Evolutionary conservation across 2,113 vertebrate genomes (phyloP).

Genomic region (Oxyura jamaicensis): DNA sequence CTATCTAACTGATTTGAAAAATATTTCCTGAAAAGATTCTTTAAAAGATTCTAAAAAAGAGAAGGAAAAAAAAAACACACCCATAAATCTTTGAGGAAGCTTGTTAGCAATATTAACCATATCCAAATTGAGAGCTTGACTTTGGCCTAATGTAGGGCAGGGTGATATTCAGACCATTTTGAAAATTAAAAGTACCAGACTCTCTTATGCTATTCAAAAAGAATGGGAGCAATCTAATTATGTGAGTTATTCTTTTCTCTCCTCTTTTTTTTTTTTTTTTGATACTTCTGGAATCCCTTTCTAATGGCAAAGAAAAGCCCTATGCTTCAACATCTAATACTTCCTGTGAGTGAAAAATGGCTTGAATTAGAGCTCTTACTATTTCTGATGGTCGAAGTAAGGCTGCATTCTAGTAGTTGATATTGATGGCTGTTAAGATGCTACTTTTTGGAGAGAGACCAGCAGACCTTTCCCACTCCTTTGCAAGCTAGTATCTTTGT

Average conservation of each 20-base stretch:
- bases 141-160: not conserved
- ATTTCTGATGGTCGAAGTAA: not conserved
- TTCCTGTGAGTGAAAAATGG: not conserved
- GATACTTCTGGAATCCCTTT: not conserved
- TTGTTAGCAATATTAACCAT: not conserved
- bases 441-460: not conserved
- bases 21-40: not conserved
- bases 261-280: not conserved
- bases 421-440: not conserved
- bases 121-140: not conserved
- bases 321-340: not conserved
- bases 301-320: not conserved
- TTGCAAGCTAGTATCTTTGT: not conserved
- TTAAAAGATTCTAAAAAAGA: not conserved
- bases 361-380: not conserved
- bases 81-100: not conserved
- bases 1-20: not conserved
- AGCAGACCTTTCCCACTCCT: not conserved
- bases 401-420: not conserved
- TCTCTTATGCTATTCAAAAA: not conserved
- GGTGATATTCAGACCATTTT: not conserved
- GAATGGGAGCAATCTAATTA: not conserved
- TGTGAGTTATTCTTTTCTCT: not conserved
- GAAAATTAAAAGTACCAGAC: not conserved
- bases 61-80: too few species aligned